Percentiles rank a stretch among this genome's conserved stretches.
phyloP scores from a whole-genome alignment of 1,140 invertebrate genomes.

The Drosophila nebulosa region DNA sequence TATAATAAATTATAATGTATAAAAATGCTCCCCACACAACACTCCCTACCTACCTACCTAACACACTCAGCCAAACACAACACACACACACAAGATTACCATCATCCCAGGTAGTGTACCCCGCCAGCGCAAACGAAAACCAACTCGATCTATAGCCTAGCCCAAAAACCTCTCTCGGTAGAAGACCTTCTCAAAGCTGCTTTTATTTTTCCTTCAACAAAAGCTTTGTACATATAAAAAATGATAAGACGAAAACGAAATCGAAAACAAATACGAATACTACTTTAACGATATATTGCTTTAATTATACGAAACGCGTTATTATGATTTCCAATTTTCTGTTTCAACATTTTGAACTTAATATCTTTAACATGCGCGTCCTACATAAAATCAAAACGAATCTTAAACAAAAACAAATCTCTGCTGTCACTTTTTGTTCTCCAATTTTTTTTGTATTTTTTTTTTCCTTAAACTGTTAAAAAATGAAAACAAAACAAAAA shows the following conservation, averaged over 20 bases:
- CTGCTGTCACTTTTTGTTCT: background rate
- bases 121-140: background rate
- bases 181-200: slow-evolving; percentile 29
- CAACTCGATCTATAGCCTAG: slow-evolving; percentile 13
- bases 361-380: slow-evolving; percentile 1
- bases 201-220: slow-evolving; percentile 37
- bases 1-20: slow-evolving; percentile 49
- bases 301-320: slow-evolving; percentile 18
- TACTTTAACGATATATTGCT: slow-evolving; percentile 48
- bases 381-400: background rate
- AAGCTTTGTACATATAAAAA: slow-evolving; percentile 64
- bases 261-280: slow-evolving; percentile 8
- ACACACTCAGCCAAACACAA: background rate
- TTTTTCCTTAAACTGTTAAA: slow-evolving; percentile 40
- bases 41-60: background rate
- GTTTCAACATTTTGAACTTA: slow-evolving; percentile 4
- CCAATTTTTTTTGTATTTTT: slow-evolving; percentile 11
- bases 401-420: background rate
- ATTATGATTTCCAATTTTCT: background rate
- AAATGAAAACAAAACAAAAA: background rate
- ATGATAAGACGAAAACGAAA: background rate
- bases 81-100: background rate
- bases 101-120: background rate
- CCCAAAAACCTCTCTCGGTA: slow-evolving; percentile 10
- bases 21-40: slow-evolving; percentile 35